Conservation (phyloP, 2,888 invertebrate genomes). For the Pyrgus malvae region DNA sequence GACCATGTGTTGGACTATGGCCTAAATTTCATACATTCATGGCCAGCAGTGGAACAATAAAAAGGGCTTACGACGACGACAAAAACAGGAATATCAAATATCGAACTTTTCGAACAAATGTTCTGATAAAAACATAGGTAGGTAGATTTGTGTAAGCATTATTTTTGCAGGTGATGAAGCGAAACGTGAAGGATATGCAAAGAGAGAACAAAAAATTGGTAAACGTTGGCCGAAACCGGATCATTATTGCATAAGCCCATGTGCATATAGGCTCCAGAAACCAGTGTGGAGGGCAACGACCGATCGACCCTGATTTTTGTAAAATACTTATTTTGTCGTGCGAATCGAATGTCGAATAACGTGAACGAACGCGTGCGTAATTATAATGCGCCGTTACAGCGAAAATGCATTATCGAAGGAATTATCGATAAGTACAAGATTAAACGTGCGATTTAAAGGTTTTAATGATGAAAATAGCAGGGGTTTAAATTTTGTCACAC, state of each 20-base stretch:
- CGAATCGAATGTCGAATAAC: constrained; percentile 27
- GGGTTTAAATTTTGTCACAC: no score
- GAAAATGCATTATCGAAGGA: constrained; percentile 7
- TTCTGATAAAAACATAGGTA: neutral
- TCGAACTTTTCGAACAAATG: no score
- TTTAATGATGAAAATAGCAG: no score
- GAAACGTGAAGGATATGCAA: constrained; percentile 3
- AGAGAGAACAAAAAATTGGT: constrained; percentile 28
- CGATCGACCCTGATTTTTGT: constrained; percentile 56
- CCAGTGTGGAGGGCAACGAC: constrained; percentile 57
- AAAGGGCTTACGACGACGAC: no score
- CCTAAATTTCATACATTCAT: no score
- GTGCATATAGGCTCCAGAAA: constrained; percentile 52
- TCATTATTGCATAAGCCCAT: constrained; percentile 64
- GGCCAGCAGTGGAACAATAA: no score
- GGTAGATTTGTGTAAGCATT: neutral
- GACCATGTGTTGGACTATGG: no score
- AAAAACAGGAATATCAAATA: no score
- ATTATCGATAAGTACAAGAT: no score
- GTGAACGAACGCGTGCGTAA: constrained; percentile 8
- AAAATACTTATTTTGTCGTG: constrained; percentile 39
- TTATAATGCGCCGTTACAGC: constrained; percentile 4
- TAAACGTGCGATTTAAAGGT: no score
- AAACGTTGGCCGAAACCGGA: constrained; percentile 54
- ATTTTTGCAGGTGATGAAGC: neutral